A percentile compares a stretch with the other conserved stretches of the same genome.
These are phyloP conservation scores for Strongylocentrotus purpuratus DNA, from an alignment of 35 echinoderm and acorn worm genomes.

Conservation along the genomic window DNA sequence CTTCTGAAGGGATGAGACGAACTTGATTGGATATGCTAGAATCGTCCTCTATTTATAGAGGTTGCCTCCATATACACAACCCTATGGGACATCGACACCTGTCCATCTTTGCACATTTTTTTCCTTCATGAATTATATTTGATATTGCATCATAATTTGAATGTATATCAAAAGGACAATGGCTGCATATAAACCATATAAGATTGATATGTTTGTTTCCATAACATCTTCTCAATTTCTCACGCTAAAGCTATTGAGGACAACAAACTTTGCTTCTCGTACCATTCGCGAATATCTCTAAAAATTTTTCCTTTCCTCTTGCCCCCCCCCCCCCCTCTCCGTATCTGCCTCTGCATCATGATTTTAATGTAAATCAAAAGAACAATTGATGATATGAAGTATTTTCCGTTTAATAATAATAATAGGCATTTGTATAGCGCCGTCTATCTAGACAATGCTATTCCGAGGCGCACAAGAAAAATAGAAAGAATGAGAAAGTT, in stretches of 20 bases:
- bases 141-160: background rate
- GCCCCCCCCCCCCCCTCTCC: too few species aligned
- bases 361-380: background rate
- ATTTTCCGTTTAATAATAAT: background rate
- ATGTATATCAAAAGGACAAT: background rate
- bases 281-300: too few species aligned
- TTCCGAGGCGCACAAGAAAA: too few species aligned
- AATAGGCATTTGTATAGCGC: too few species aligned
- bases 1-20: background rate
- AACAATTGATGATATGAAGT: background rate
- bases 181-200: background rate
- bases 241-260: background rate
- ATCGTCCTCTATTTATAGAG: background rate
- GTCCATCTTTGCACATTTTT: background rate
- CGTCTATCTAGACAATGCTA: too few species aligned
- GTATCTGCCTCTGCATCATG: too few species aligned
- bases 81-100: background rate
- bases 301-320: too few species aligned
- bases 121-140: background rate
- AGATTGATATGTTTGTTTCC: too few species aligned
- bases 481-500: too few species aligned
- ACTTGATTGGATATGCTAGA: background rate
- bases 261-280: background rate
- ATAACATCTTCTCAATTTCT: background rate
- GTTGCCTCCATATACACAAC: background rate